Base-by-base conservation (phyloP, 2,888 invertebrate genomes). In the Ischnus inquisitorius region DNA sequence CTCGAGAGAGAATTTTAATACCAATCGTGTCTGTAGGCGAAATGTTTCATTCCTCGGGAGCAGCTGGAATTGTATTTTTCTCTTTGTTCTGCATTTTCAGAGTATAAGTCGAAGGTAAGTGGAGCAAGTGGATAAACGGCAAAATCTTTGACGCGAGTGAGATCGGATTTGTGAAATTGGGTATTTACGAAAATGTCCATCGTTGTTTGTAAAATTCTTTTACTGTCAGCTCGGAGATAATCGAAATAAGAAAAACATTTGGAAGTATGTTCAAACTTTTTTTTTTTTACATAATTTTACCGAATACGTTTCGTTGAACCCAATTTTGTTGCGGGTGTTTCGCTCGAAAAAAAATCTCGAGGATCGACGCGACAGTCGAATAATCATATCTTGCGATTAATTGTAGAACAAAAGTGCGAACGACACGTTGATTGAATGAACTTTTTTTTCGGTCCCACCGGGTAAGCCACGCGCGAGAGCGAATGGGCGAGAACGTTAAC, bases 41-140 rank as follows among this genome's bases (percentile, higher is more conserved):
- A 72, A 22, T 34, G 41, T 39, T 25, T 60, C 16, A 46, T 69
- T 43, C 5, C 51, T 51, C 48, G 25, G 48, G 48, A 25, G 48
- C 19, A 39, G 22, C 48, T 16, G 65, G 48, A 71, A 76, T 71
- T 81, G 16, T n/a, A 3, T 60, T 65, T 6, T 25, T 16, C 51
- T 28, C 2, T 43, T 71, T 76, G 28, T 62, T 72, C 43, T 77
- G 43, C 16, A 69, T 46, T 79, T 79, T 22, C 77, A 80, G 72
- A 77, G 72, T 72, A 41, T 68, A 62, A 80, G 72, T 28, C 68
- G 54, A 76, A 84, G 83, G 83, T 83, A 83, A 83, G 83, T 83
- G 80, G 65, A 76, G 65, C 71, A 25, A 65, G 64, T 41, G 51
- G 57, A 64, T 34, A 46, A 72, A 68, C 75, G 3, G 62, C 43